Base-by-base conservation (phyloP, 37 sponge, comb jelly and placozoan genomes). In the Haliclona indistincta region DNA sequence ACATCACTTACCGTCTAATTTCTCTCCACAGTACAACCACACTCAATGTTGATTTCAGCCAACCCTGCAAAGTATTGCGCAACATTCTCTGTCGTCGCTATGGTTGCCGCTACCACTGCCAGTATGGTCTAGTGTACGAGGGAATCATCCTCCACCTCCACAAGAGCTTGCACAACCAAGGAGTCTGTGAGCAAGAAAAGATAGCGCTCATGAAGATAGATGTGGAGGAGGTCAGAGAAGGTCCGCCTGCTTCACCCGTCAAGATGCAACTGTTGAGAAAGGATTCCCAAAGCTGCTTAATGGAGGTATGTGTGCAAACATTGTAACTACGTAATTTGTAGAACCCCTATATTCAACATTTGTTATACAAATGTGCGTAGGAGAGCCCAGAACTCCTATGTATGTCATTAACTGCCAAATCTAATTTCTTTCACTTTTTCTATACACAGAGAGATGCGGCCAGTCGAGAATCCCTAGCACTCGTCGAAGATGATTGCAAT, bases 31-130 rank as follows among this genome's bases (percentile, higher is more conserved):
- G 84, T 60, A 11, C 34, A 1, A 33, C 62, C 3, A 64, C 71
- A 6, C 2, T 84, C 35, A 54, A 42, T 23, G 80, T 92, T 51
- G 97, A 96, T 60, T 90, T 93, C 78, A 96, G 97, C 56, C 70
- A 70, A 65, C 88, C 97, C 4, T 73, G 77, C 38, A 61, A 63
- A 38, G 71, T 83, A 10, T 36, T 96, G 43, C 71, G 86, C 32
- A 86, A 90, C 73, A 25, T 80, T 4, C 84, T 96, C 29, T 80
- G 88, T 64, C 54, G 97, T 51, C 53, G 83, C 32, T 96, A 84
- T 69, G 97, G 97, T 10, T 61, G 93, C 29, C 55, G 88, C 2
- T 47, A 90, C 51, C 84, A 81, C n/a, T 45, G 38, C 7, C 61
- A 71, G 34, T 94, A 81, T 67, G 81, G 74, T 3, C 63, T 94